phyloP scores from a whole-genome alignment of 2,113 vertebrate species.

The Apus apus region DNA sequence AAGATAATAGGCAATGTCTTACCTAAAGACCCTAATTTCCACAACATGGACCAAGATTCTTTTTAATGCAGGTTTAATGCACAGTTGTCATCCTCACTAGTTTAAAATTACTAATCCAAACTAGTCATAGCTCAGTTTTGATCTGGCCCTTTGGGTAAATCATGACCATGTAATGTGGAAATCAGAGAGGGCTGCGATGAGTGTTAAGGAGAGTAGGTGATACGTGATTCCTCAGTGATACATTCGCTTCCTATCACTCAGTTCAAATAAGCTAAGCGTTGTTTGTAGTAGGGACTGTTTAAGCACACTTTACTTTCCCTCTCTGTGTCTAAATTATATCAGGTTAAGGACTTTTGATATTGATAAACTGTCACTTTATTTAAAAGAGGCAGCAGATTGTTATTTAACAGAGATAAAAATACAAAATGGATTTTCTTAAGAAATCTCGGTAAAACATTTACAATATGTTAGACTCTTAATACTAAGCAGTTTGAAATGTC shows the following conservation, averaged over 20 bases:
- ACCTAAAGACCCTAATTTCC: neutral
- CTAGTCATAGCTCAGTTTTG: neutral
- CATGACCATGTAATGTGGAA: neutral
- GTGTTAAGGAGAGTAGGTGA: neutral
- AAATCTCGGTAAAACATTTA: constrained; percentile 71
- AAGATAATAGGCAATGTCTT: neutral
- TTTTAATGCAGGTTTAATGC: neutral
- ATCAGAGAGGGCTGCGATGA: neutral
- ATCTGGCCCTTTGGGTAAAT: neutral
- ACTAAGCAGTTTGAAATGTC: constrained; percentile 33
- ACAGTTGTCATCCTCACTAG: neutral
- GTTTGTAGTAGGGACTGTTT: neutral
- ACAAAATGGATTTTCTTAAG: constrained; percentile 65
- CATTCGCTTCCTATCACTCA: neutral
- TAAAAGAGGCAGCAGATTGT: constrained; percentile 58
- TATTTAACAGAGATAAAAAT: constrained; percentile 69
- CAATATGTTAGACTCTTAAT: constrained; percentile 53
- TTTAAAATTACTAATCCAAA: neutral
- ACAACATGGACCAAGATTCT: neutral
- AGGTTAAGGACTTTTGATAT: constrained; percentile 57
- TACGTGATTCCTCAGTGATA: neutral
- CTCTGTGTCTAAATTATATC: neutral
- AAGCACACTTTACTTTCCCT: neutral
- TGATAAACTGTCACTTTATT: constrained; percentile 70
- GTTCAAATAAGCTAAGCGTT: neutral